Conservation (phyloP, 2,797 vertebrate species). For the Potorous gilbertii region DNA sequence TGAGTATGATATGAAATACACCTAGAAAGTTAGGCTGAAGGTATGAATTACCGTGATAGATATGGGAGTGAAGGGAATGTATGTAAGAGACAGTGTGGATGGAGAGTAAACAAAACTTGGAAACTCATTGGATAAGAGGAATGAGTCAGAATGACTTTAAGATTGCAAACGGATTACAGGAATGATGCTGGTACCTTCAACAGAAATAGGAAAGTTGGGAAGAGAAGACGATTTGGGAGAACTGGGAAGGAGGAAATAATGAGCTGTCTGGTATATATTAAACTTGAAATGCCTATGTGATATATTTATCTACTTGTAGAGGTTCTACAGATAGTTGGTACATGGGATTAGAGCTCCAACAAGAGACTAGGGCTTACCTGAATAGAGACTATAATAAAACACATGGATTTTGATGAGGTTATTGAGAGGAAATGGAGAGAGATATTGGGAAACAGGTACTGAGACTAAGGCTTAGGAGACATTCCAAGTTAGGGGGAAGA, state of each 20-base stretch:
- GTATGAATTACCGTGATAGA: neutral
- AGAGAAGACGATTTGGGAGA: neutral
- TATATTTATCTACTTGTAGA: neutral
- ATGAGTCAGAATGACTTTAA: neutral
- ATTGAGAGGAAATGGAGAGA: neutral
- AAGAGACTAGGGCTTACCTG: neutral
- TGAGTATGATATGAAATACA: neutral
- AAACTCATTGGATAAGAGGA: neutral
- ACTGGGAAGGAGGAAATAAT: neutral
- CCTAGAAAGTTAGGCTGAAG: neutral
- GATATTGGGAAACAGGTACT: neutral
- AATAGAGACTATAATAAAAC: neutral
- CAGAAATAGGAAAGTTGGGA: neutral
- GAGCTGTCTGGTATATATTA: neutral
- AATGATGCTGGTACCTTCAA: neutral
- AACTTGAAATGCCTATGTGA: neutral
- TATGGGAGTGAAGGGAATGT: neutral
- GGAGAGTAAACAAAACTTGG: neutral
- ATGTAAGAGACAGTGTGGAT: neutral
- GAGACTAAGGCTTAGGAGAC: neutral
- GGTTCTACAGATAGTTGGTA: neutral
- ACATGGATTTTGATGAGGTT: neutral
- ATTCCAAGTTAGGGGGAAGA: neutral
- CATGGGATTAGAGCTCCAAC: neutral
- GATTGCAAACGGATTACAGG: neutral